Base-by-base conservation (phyloP, 1,140 invertebrate species). In the Zaprionus tsacasi region DNA sequence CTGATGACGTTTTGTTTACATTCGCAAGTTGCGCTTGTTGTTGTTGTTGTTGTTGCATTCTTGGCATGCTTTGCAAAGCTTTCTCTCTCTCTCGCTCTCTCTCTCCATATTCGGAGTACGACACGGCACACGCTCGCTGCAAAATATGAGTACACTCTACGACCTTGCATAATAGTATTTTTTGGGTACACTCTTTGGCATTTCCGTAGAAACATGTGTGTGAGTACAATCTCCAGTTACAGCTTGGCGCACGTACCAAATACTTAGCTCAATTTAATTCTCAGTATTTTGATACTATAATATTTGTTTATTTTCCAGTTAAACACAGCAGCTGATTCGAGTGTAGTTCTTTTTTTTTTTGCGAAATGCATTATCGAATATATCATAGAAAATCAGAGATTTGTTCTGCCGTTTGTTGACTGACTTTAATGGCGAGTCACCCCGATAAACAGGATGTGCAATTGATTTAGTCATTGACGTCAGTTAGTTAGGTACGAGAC, bases 1-100 rank as follows among this genome's bases (percentile, higher is more conserved):
- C 65, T 65, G 64, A 87, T 87, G 82, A 87, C 82, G 83, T 83
- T 78, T 82, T 87, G 80, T 87, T 88, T 88, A 87, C 82, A 80
- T 38, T 73, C 50, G 38, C 73, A 45, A 64, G 35, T 38, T 13
- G 50, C 27, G 40, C 40, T 74, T 50, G 40, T 30, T 30, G 27
- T 30, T 30, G 27, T 74, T 50, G 40, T 30, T 30, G 27, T 30
- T 30, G 27, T 55, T 65, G 54, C 43, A 52, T 43, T 63, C 33
- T 64, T 61, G 21, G 21, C 55, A 71, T 56, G 57, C 45, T 69
- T 56, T 50, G 43, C 55, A 54, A 43, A 78, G 75, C 70, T 70
- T 69, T 54, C 27, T 52, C 57, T 11, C 21, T 21, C 21, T 21
- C 21, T 21, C 21, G 21, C 21, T 13, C 48, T 36, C 52, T 36